Conservation (phyloP, 2,113 vertebrate genomes). For the Syngnathus typhle region DNA sequence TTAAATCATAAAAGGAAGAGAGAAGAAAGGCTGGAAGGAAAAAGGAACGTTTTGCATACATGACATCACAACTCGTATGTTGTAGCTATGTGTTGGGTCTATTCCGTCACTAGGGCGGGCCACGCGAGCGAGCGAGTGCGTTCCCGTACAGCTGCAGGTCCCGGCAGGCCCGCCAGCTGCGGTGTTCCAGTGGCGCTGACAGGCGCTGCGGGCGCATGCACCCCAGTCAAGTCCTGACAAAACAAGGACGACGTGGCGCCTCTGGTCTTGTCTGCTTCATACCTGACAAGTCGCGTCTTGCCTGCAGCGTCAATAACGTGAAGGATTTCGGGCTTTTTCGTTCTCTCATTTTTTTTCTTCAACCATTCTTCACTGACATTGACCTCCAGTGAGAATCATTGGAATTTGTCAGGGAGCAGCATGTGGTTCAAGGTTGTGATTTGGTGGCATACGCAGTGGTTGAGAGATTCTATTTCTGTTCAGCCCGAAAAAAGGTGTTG, state of each 20-base stretch:
- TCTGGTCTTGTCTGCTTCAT: slow-evolving; percentile 98
- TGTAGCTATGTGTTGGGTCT: too few species aligned
- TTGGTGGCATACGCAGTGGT: too few species aligned
- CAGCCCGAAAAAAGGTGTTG: too few species aligned
- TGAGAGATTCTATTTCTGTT: background rate
- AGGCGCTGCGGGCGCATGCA: slow-evolving; percentile 87
- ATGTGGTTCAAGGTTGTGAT: background rate
- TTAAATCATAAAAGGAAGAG: background rate
- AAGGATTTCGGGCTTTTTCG: background rate
- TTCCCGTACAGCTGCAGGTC: slow-evolving; percentile 65
- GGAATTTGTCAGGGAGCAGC: background rate
- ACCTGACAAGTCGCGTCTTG: slow-evolving; percentile 93
- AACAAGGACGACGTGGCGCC: slow-evolving; percentile 88
- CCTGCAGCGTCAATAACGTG: slow-evolving; percentile 53
- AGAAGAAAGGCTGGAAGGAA: background rate
- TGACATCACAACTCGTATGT: too few species aligned
- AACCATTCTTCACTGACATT: slow-evolving; percentile 44
- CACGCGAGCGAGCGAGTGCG: slow-evolving; percentile 31
- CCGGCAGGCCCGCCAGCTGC: slow-evolving; percentile 82
- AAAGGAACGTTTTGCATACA: too few species aligned
- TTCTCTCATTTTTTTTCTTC: slow-evolving; percentile 29
- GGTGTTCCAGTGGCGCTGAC: slow-evolving; percentile 83
- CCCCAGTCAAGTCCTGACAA: slow-evolving; percentile 85
- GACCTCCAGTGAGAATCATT: background rate
- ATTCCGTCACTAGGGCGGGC: too few species aligned